phyloP scores from a whole-genome alignment of 2,113 vertebrate species.

The Tichodroma muraria region DNA sequence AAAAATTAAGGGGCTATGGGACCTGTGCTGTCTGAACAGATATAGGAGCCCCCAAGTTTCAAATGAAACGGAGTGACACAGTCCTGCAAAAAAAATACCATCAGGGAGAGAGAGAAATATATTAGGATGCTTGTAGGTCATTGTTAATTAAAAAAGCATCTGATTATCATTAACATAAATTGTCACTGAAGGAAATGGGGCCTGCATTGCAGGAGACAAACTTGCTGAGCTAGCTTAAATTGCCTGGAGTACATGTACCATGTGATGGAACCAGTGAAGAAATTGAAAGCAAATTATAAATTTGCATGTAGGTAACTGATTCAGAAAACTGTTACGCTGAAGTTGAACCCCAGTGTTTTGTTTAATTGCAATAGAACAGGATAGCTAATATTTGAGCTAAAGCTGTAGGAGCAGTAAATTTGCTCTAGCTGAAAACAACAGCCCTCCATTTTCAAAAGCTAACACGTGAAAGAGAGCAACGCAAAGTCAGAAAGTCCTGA shows the following conservation, averaged over 20 bases:
- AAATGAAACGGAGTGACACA: background rate
- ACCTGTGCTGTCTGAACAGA: conserved; percentile 11
- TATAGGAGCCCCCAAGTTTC: background rate
- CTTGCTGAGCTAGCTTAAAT: conserved; percentile 30
- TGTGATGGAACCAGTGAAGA: conserved; percentile 5
- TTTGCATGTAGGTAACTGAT: background rate
- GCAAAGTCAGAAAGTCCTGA: background rate
- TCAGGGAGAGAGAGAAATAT: background rate
- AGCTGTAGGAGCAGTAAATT: background rate
- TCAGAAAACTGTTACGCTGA: background rate
- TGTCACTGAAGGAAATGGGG: conserved; percentile 43
- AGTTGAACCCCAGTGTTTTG: background rate
- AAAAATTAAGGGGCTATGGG: background rate
- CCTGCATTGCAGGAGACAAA: conserved; percentile 13
- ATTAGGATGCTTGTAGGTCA: conserved; percentile 46
- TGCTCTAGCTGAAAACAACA: background rate
- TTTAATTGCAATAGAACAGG: background rate
- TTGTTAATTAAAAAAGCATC: conserved; percentile 57
- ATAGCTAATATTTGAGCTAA: background rate
- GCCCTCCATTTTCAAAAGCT: background rate
- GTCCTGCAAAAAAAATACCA: background rate
- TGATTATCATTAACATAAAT: conserved; percentile 60
- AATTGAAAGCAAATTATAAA: conserved; percentile 10
- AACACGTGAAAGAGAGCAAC: background rate
- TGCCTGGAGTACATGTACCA: background rate